phyloP scores from a whole-genome alignment of 2,113 vertebrate genomes.

The Sphaerodactylus townsendi region DNA sequence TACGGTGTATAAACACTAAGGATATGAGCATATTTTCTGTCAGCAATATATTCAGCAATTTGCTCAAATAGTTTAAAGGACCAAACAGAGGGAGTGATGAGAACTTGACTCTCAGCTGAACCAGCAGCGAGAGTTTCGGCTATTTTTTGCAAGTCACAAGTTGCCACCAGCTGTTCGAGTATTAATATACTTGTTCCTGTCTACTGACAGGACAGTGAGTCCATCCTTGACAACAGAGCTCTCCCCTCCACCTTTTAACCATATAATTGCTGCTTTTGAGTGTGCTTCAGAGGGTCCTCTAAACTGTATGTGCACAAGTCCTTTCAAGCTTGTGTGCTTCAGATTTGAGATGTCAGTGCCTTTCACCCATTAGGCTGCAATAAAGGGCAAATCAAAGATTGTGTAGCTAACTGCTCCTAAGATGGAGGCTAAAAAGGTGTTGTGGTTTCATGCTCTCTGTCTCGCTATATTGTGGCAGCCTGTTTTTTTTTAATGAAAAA shows the following conservation, averaged over 20 bases:
- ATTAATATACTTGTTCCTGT: not conserved
- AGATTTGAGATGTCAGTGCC: conserved; percentile 24
- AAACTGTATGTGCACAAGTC: conserved; percentile 15
- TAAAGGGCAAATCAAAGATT: conserved; percentile 51
- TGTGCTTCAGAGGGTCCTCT: conserved; percentile 11
- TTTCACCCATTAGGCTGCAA: conserved; percentile 54
- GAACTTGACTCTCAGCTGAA: not conserved
- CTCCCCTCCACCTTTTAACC: conserved; percentile 23
- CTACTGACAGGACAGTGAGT: not conserved
- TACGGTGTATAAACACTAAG: not conserved
- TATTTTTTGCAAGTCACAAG: not conserved
- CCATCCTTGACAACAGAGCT: not conserved
- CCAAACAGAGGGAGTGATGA: not conserved
- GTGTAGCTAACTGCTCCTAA: conserved; percentile 56
- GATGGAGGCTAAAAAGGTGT: conserved; percentile 51
- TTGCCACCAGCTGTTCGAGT: not conserved
- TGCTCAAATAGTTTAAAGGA: not conserved
- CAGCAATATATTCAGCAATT: fast-evolving
- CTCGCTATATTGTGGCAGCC: conserved; percentile 11
- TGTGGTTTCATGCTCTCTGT: conserved; percentile 47
- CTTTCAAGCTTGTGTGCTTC: conserved; percentile 29
- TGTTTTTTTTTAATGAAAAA: conserved; percentile 46
- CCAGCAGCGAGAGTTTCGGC: not conserved
- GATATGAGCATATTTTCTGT: not conserved
- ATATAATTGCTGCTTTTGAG: conserved; percentile 29